These are phyloP conservation scores for Lasiommata megera DNA, from an alignment of 2,888 invertebrate species.

Conservation along the genomic window DNA sequence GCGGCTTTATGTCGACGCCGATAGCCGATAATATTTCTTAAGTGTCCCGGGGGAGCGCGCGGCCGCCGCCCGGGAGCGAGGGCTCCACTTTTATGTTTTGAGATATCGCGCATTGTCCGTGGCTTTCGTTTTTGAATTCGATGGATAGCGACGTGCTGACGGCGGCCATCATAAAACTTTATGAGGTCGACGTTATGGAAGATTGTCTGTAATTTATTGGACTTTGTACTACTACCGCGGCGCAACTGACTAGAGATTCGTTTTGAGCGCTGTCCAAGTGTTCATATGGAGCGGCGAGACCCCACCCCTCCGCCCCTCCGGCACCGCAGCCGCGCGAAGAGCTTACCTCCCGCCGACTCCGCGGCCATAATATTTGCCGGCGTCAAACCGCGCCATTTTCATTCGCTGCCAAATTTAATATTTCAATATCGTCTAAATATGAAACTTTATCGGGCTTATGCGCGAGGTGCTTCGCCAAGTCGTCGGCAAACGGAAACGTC, in stretches of 20 bases:
- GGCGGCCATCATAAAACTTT: not conserved
- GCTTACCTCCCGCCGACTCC: not conserved
- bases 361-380: not conserved
- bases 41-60: conserved; percentile 23
- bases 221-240: not conserved
- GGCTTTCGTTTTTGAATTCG: not conserved
- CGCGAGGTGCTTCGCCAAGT: not conserved
- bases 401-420: conserved; percentile 1
- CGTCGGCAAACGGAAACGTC: conserved; percentile 1
- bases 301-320: not conserved
- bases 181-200: not conserved
- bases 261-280: not conserved
- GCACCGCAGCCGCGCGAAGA: too few species aligned
- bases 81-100: not conserved
- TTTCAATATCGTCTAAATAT: not conserved
- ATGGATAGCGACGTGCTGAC: not conserved
- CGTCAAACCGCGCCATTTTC: not conserved
- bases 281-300: too few species aligned
- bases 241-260: too few species aligned
- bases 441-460: not conserved
- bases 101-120: not conserved
- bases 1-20: conserved; percentile 40
- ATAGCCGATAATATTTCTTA: conserved; percentile 35
- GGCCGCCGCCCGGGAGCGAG: not conserved
- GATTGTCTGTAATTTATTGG: not conserved